These are phyloP conservation scores for Rhincodon typus DNA, from an alignment of 2,797 vertebrate genomes.

Conservation along the genomic window DNA sequence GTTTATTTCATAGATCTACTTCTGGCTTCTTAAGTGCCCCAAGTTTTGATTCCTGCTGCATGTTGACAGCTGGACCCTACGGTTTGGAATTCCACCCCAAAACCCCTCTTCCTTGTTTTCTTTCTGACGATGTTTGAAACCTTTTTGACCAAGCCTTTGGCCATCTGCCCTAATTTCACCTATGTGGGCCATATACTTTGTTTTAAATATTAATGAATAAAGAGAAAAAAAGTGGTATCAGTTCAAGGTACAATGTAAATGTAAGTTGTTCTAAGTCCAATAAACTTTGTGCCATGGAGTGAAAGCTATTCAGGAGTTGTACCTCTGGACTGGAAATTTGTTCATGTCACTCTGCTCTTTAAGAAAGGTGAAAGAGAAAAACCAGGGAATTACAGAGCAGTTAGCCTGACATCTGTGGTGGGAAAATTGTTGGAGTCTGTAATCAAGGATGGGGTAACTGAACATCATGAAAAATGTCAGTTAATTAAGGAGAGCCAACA, in stretches of 20 bases:
- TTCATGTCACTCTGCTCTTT: too few relatives aligned
- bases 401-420: too few relatives aligned
- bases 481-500: too few relatives aligned
- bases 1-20: not conserved
- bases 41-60: not conserved
- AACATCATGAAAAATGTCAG: too few relatives aligned
- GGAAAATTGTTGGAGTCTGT: too few relatives aligned
- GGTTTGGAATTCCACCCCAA: not conserved
- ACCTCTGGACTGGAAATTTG: too few relatives aligned
- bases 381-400: too few relatives aligned
- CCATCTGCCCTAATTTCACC: not conserved
- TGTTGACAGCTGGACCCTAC: not conserved
- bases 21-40: not conserved
- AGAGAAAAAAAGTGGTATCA: too few relatives aligned
- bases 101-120: not conserved
- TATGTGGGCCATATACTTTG: not conserved
- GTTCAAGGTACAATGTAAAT: not conserved
- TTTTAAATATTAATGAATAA: too few relatives aligned
- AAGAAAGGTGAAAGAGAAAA: too few relatives aligned
- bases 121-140: not conserved
- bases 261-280: not conserved
- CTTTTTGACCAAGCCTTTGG: not conserved
- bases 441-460: too few relatives aligned
- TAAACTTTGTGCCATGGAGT: not conserved
- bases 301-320: too few relatives aligned